Evolutionary conservation across 2,888 invertebrate species (phyloP).

Genomic region (Erebia aethiops): DNA sequence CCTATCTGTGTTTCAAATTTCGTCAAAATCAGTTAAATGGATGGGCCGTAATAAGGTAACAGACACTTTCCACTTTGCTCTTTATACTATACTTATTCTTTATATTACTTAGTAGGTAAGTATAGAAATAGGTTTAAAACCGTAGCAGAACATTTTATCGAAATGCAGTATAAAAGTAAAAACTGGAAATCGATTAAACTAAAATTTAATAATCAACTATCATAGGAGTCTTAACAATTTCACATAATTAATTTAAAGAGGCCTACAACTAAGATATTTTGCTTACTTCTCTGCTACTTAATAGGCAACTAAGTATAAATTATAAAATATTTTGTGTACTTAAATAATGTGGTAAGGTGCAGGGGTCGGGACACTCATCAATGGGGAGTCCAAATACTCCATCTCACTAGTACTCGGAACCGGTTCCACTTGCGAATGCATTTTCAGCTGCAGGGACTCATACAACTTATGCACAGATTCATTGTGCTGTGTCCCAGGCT

Average conservation of each 20-base stretch:
- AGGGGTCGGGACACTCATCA: conserved; percentile 93
- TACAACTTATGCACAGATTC: conserved; percentile 92
- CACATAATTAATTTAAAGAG: no score
- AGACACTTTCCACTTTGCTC: no score
- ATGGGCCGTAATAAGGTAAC: no score
- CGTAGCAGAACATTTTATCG: neutral
- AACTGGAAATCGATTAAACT: neutral
- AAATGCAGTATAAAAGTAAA: neutral
- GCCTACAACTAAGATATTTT: no score
- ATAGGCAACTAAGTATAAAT: conserved; percentile 11
- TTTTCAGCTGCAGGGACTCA: conserved; percentile 90
- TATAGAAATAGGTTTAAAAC: no score
- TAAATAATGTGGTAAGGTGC: conserved; percentile 78
- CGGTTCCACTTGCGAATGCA: conserved; percentile 87
- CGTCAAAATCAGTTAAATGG: no score
- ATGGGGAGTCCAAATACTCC: conserved; percentile 91
- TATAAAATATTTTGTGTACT: neutral
- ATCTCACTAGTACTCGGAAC: conserved; percentile 85
- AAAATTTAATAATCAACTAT: neutral
- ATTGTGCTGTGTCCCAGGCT: conserved; percentile 90
- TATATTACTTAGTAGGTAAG: no score
- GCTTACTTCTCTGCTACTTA: neutral
- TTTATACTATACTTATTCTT: no score
- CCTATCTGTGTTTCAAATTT: no score
- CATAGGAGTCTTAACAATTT: no score